A percentile compares a stretch with the other conserved stretches of the same genome.
Evolutionary conservation across 2,888 invertebrate genomes (phyloP).

Genomic region (Orthonevra nobilis): DNA sequence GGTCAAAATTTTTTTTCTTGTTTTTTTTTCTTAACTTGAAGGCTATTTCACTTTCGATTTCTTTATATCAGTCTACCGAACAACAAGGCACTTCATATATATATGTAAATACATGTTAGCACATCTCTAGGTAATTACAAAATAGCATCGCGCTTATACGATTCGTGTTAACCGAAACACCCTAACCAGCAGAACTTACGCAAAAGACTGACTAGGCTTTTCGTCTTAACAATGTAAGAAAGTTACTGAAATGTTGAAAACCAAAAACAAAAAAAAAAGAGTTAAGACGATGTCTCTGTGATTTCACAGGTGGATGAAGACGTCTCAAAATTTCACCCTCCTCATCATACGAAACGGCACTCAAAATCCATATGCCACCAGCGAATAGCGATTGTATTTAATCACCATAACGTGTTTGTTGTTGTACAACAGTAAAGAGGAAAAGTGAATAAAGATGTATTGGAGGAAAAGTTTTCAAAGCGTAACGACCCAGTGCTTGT

Average conservation of each 20-base stretch:
- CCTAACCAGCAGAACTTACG: slow-evolving; percentile 54
- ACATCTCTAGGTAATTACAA: slow-evolving; percentile 52
- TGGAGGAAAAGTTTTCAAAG: slow-evolving; percentile 57
- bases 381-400: slow-evolving; percentile 61
- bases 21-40: slow-evolving; percentile 30
- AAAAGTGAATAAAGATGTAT: slow-evolving; percentile 67
- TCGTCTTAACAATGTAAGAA: slow-evolving; percentile 48
- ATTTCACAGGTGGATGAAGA: slow-evolving; percentile 70
- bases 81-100: slow-evolving; percentile 27
- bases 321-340: slow-evolving; percentile 63
- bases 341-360: slow-evolving; percentile 31
- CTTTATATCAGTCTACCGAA: too few relatives aligned
- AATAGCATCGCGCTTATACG: slow-evolving; percentile 26
- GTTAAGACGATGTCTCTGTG: slow-evolving; percentile 66
- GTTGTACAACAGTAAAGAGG: slow-evolving; percentile 62
- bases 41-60: slow-evolving; percentile 63
- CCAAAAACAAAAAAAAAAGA: too few relatives aligned
- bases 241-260: slow-evolving; percentile 60
- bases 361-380: slow-evolving; percentile 69
- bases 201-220: slow-evolving; percentile 57
- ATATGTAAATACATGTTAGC: slow-evolving; percentile 21
- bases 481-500: slow-evolving; percentile 68
- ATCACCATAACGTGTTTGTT: slow-evolving; percentile 63
- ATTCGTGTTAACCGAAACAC: slow-evolving; percentile 32
- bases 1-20: not conserved